Evolutionary conservation across 2,113 vertebrate genomes (phyloP).

Genomic region (Tragelaphus scriptus): DNA sequence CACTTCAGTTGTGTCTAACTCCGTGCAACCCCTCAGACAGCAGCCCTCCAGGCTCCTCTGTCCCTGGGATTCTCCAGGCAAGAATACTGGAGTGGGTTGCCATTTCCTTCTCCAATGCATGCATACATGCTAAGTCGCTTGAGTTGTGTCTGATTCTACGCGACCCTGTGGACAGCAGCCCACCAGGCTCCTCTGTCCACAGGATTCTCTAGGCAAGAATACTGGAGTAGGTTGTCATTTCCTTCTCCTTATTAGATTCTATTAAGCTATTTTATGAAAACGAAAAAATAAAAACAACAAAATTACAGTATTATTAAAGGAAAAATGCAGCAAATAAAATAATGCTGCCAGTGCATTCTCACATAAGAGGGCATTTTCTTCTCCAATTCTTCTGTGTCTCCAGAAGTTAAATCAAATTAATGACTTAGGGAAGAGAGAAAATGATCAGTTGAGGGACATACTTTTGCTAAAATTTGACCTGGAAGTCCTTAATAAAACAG

Average conservation of each 20-base stretch:
- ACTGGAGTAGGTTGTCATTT: neutral
- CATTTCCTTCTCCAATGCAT: neutral
- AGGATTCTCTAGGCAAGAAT: neutral
- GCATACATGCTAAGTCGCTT: neutral
- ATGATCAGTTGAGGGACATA: slow-evolving; percentile 27
- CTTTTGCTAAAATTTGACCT: slow-evolving; percentile 54
- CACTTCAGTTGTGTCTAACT: neutral
- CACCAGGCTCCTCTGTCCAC: neutral
- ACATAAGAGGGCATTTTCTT: slow-evolving; percentile 50
- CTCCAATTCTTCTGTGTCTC: slow-evolving; percentile 54
- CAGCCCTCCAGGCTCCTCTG: neutral
- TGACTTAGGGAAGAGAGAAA: slow-evolving; percentile 46
- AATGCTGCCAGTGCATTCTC: slow-evolving; percentile 20
- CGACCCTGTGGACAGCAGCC: fast-evolving
- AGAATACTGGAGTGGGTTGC: neutral
- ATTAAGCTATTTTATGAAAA: slow-evolving; percentile 1
- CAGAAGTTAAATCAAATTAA: slow-evolving; percentile 65
- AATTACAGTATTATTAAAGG: neutral
- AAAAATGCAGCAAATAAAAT: slow-evolving; percentile 41
- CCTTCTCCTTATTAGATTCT: neutral
- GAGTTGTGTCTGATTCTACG: neutral
- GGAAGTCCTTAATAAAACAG: slow-evolving; percentile 80
- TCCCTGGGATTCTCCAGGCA: neutral
- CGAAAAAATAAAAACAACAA: neutral
- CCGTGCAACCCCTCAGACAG: neutral